These are phyloP conservation scores for Recurvirostra avosetta DNA, from an alignment of 2,113 vertebrate species.

Conservation along the genomic window DNA sequence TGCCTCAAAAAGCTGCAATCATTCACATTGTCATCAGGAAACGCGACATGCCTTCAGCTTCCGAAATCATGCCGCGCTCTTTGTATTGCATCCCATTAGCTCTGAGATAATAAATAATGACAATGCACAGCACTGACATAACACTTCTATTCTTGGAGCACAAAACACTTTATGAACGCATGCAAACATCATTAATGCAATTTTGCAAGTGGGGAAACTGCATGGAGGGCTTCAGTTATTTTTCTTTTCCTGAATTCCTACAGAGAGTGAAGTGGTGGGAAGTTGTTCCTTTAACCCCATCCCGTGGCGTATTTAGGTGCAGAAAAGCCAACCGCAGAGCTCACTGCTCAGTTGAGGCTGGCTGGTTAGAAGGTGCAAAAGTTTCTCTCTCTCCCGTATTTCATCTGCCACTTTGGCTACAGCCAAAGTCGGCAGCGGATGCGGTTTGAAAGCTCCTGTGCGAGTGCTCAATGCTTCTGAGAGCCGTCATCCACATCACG, in stretches of 20 bases:
- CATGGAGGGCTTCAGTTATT: neutral
- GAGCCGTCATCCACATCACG: neutral
- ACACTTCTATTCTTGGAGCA: neutral
- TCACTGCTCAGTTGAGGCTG: neutral
- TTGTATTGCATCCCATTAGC: neutral
- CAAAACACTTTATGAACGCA: neutral
- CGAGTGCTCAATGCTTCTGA: neutral
- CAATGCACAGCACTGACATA: neutral
- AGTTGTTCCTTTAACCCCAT: neutral
- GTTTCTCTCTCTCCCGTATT: neutral
- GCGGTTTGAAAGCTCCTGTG: neutral
- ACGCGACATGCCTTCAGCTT: neutral
- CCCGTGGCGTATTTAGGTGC: rapidly evolving
- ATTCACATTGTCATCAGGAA: neutral
- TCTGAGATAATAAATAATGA: neutral
- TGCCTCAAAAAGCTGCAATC: neutral
- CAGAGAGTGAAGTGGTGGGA: neutral
- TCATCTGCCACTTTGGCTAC: neutral
- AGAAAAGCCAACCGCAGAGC: neutral
- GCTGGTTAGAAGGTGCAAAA: neutral
- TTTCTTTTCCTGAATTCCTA: neutral
- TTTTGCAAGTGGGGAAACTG: neutral
- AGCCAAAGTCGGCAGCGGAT: neutral
- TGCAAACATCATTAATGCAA: neutral
- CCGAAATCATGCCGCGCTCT: neutral